These are phyloP conservation scores for Zosterops hypoxanthus DNA, from an alignment of 2,113 vertebrate genomes.

Conservation along the genomic window DNA sequence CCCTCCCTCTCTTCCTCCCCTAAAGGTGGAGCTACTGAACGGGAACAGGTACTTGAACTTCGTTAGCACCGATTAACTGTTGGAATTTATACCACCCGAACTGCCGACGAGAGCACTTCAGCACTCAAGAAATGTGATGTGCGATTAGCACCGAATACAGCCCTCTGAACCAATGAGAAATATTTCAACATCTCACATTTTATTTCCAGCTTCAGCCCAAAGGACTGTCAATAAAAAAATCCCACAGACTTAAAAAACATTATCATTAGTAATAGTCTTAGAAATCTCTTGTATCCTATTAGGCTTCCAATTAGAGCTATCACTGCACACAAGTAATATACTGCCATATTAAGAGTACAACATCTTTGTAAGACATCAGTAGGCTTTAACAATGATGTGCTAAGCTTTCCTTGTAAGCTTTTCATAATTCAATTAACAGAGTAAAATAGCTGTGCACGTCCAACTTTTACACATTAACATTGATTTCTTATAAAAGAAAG, in stretches of 20 bases:
- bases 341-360: neutral
- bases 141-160: neutral
- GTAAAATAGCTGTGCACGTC: neutral
- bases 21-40: slow-evolving; percentile 15
- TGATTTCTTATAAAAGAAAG: slow-evolving; percentile 33
- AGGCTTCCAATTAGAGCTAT: slow-evolving; percentile 31
- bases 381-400: neutral
- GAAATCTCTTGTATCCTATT: slow-evolving; percentile 5
- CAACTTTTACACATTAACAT: slow-evolving; percentile 13
- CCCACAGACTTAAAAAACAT: slow-evolving; percentile 1
- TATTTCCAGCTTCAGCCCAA: slow-evolving; percentile 16
- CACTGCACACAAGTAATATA: neutral
- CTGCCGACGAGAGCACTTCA: slow-evolving; percentile 23
- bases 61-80: slow-evolving; percentile 11
- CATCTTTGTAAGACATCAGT: slow-evolving; percentile 6
- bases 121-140: neutral
- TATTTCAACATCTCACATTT: neutral
- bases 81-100: neutral
- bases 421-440: slow-evolving; percentile 27
- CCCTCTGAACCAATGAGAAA: neutral
- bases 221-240: slow-evolving; percentile 34
- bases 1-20: neutral
- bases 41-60: slow-evolving; percentile 37
- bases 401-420: neutral
- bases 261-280: slow-evolving; percentile 18